Base-by-base conservation (phyloP, 2,797 vertebrate species). In the Cossypha dichroa region DNA sequence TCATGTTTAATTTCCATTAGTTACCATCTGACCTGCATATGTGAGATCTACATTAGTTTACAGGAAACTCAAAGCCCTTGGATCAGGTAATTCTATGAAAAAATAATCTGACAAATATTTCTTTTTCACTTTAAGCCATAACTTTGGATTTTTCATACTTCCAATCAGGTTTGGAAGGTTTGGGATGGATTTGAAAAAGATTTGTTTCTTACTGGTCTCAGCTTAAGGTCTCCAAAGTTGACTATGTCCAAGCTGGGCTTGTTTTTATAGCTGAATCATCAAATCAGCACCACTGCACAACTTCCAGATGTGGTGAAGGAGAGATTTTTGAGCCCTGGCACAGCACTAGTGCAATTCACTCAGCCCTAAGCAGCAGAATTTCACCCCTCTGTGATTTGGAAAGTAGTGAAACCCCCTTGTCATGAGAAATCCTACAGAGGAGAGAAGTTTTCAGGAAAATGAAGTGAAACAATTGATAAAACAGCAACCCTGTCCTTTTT, bases 1-100 rank as follows among this genome's bases (percentile, higher is more conserved):
- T 90, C 15, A 19, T 21, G 22, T 93, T 69, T 67, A 38, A 76
- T 94, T 96, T 89, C 59, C 23, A 31, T 46, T 86, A 63, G 33
- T 73, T 73, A 20, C 23, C 46, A 22, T 38, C 62, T 78, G 85
- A 73, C 73, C 48, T 59, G 33, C 29, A 52, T 26, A 19, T 79
- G 33, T 64, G 29, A 56, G 40, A 85, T 38, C 55, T 18, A 6
- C 13, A 12, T 63, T 26, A 3, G 3, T 6, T 49, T 43, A 81
- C 9, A 64, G 40, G 63, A 55, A 55, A 34, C 43, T 69, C 33
- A 15, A 62, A 56, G 25, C 23, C 49, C 22, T 73, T 81, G 62
- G 36, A 38, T 38, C 34, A n/a, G 69, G 54, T 68, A 54, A 75
- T 91, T 54, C 19, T 38, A 18, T 41, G 17, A 66, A 73, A 89